A percentile compares a stretch with the other conserved stretches of the same genome.
Evolutionary conservation across 2,113 vertebrate species (phyloP).

Genomic region (Euleptes europaea): DNA sequence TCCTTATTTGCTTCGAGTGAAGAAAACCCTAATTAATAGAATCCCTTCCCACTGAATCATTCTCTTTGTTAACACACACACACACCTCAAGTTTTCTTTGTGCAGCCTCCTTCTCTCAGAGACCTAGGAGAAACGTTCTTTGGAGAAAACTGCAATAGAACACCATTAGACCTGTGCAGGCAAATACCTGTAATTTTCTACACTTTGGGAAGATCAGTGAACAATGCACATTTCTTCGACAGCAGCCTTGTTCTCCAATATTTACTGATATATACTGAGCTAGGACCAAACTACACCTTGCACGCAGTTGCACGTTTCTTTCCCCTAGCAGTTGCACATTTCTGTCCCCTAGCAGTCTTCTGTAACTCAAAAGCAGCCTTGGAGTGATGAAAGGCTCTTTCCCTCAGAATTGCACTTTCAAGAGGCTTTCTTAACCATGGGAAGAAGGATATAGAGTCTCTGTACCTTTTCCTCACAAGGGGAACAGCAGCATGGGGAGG

Average conservation of each 20-base stretch:
- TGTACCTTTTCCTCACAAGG: too few species aligned
- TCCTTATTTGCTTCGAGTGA: neutral
- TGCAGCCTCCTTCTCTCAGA: neutral
- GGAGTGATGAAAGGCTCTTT: too few species aligned
- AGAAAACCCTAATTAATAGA: neutral
- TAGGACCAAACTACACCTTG: neutral
- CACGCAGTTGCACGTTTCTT: neutral
- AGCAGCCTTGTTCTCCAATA: neutral
- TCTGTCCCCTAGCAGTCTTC: too few species aligned
- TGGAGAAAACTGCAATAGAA: conserved; percentile 1
- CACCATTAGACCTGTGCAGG: neutral
- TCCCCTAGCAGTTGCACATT: too few species aligned
- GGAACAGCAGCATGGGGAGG: too few species aligned
- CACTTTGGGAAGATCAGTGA: neutral
- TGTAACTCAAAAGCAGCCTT: too few species aligned
- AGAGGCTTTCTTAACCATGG: too few species aligned
- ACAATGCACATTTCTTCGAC: neutral
- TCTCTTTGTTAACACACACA: neutral
- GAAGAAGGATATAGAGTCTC: too few species aligned
- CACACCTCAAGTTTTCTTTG: neutral
- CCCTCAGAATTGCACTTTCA: too few species aligned
- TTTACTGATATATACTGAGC: neutral
- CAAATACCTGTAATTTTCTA: neutral
- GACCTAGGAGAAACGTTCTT: neutral
- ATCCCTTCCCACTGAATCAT: conserved; percentile 25